Conservation (phyloP, 2,113 vertebrate species). For the Etheostoma cragini region DNA sequence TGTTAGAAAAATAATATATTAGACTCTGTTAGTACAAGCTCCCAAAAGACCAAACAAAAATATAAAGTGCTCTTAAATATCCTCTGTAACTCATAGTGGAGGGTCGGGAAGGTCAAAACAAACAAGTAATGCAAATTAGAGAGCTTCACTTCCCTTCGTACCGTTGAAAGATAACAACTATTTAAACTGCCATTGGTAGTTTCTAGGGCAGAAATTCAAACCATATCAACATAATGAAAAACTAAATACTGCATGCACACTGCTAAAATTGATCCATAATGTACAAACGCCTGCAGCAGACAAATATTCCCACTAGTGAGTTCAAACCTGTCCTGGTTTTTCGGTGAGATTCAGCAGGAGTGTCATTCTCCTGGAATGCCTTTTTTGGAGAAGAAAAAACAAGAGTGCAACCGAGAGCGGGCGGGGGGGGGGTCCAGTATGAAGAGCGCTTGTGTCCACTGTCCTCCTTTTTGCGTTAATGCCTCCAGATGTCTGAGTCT, state of each 20-base stretch:
- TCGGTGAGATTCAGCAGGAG: background rate
- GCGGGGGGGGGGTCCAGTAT: slow-evolving; percentile 19
- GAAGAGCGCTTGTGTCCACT: background rate
- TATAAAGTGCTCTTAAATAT: slow-evolving; percentile 64
- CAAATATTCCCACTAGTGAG: background rate
- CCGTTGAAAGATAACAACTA: background rate
- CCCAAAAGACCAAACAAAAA: slow-evolving; percentile 14
- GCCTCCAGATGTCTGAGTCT: background rate
- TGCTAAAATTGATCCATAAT: slow-evolving; percentile 29
- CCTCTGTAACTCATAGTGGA: slow-evolving; percentile 1
- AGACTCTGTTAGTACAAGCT: slow-evolving; percentile 15
- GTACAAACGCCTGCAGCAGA: slow-evolving; percentile 5
- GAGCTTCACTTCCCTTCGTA: background rate
- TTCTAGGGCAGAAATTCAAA: slow-evolving; percentile 13
- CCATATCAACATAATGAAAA: background rate
- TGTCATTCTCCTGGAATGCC: slow-evolving; percentile 45
- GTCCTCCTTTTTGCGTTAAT: background rate
- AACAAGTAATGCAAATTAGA: background rate
- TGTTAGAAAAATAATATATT: slow-evolving; percentile 24
- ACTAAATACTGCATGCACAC: slow-evolving; percentile 20
- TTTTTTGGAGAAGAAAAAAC: background rate
- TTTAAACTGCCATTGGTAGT: background rate
- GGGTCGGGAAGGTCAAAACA: background rate
- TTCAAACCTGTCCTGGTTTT: slow-evolving; percentile 15
- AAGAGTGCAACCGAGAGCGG: slow-evolving; percentile 5